Percentiles rank a stretch among this genome's conserved stretches.
phyloP scores from a whole-genome alignment of 1,140 invertebrate genomes.

The Orius laevigatus region DNA sequence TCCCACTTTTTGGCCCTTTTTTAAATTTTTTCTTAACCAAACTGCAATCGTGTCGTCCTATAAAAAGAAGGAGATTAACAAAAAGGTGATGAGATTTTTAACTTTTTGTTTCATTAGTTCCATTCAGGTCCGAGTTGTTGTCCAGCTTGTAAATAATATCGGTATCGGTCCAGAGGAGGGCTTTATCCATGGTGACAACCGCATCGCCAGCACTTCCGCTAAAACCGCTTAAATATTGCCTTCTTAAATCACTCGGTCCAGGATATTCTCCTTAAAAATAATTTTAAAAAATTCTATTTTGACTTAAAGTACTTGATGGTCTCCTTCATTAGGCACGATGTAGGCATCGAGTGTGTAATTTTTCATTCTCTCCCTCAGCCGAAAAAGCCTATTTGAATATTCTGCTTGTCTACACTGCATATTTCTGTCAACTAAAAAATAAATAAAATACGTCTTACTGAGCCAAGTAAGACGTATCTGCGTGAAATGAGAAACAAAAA shows the following conservation, averaged over 20 bases:
- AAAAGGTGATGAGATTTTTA: constrained; percentile 25
- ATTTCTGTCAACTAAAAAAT: no score
- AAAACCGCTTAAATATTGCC: constrained; percentile 43
- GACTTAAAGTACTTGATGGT: no score
- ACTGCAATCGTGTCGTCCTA: neutral
- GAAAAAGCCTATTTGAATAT: no score
- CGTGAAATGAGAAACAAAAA: no score
- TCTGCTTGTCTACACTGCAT: no score
- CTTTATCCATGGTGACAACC: constrained; percentile 37
- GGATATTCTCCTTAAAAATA: constrained; percentile 54
- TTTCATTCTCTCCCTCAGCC: no score
- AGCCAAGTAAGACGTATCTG: no score
- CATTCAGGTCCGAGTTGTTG: constrained; percentile 32
- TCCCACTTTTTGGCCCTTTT: neutral
- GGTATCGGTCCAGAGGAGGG: constrained; percentile 50
- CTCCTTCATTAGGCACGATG: no score
- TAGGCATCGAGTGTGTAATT: no score
- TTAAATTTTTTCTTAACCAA: neutral
- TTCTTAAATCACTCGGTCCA: constrained; percentile 37
- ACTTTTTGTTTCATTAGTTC: constrained; percentile 41
- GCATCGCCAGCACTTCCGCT: constrained; percentile 44
- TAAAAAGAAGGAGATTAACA: constrained; percentile 8
- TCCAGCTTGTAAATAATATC: constrained; percentile 45
- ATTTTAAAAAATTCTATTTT: no score
- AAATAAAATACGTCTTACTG: no score